Base-by-base conservation (phyloP, 2,888 invertebrate species). In the Alentia gelatinosa region DNA sequence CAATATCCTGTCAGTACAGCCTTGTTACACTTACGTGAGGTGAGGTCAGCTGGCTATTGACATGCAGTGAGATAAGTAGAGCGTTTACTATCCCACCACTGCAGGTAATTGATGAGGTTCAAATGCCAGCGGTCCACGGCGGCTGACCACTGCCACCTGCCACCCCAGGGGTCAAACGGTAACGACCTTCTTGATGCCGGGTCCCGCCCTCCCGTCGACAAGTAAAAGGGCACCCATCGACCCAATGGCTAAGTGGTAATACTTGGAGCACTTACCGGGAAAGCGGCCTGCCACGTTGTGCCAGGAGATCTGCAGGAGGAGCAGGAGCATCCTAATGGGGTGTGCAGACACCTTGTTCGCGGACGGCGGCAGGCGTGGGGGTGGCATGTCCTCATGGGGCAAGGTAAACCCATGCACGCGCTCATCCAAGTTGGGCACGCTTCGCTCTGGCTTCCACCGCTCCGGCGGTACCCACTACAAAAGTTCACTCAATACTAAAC, bases 321-420 rank as follows among this genome's bases (percentile, higher is more conserved):
- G 37, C 37, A 79, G 79, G 37, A 79, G 37, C 35, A 79, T 35
- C 79, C 35, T 23, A 12, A 79, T 35, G 79, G 79, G 23, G 37
- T n/a, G 79, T 19, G 37, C 9, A 79, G 79, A 79, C 79, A 26
- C 39, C 23, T 39, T 79, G 79, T 37, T 12, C n/a, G 35, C 23
- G 37, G 79, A 19, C 23, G 26, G 63, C 37, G 39, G 79, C 4
- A 39, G 37, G 15, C 79, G 35, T 79, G 79, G 37, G 39, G 79
- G 37, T 39, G 79, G 79, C 79, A 79, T 79, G 79, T 79, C 79
- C 79, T 37, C 79, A 79, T 79, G 37, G 79, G 79, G 79, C 79
- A 39, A 79, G 37, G 79, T 79, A 79, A 79, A 79, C 79, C 79
- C 79, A 79, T 79, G 37, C 79, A 79, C 37, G 12, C 79, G 1